These are phyloP conservation scores for Liasis olivaceus DNA, from an alignment of 2,797 vertebrate species.

Conservation along the genomic window DNA sequence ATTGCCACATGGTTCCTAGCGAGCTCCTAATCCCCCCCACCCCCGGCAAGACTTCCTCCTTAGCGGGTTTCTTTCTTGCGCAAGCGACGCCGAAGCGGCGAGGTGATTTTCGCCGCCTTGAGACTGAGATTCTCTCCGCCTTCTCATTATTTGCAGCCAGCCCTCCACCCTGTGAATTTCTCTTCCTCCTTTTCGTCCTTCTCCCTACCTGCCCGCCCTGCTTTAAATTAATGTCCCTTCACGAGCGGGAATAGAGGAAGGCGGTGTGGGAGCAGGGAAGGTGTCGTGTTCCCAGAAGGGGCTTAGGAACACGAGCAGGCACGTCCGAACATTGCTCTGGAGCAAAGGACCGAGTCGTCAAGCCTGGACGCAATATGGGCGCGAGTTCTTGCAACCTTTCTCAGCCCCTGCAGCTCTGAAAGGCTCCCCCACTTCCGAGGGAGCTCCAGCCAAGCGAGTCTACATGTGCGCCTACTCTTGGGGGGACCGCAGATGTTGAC, in stretches of 20 bases:
- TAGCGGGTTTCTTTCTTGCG: neutral
- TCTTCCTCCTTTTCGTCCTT: neutral
- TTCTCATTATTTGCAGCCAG: neutral
- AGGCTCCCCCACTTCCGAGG: neutral
- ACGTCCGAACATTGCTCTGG: conserved; percentile 10
- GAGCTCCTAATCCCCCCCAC: neutral
- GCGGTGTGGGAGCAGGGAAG: conserved; percentile 28
- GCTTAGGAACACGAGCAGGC: neutral
- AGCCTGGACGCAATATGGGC: neutral
- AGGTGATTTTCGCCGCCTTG: neutral
- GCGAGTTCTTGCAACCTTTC: neutral
- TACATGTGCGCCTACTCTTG: neutral
- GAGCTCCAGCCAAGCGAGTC: neutral
- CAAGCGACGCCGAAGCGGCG: neutral
- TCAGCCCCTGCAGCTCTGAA: neutral
- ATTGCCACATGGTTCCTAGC: neutral
- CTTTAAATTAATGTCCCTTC: neutral
- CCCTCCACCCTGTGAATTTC: too few relatives aligned
- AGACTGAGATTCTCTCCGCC: neutral
- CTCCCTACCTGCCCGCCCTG: neutral
- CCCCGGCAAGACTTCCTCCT: neutral
- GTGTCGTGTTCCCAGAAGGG: conserved; percentile 22
- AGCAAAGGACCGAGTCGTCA: conserved; percentile 12
- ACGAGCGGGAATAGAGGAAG: neutral
- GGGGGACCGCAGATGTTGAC: neutral